Evolutionary conservation across 1,140 invertebrate genomes (phyloP).

Genomic region (Procambarus virginalis): DNA sequence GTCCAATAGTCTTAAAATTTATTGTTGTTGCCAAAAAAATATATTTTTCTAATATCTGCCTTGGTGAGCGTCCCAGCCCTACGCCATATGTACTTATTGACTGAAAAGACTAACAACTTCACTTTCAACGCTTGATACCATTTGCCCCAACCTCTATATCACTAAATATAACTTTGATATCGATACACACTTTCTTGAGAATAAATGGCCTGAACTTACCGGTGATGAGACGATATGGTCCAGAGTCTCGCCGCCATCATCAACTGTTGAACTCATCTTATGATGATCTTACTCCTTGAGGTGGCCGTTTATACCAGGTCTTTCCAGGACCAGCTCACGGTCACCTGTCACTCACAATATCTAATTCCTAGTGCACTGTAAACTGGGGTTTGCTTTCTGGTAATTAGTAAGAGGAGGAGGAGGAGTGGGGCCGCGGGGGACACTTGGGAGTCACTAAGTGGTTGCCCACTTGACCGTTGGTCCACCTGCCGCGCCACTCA

Average conservation of each 20-base stretch:
- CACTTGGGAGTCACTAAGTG: not conserved
- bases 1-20: not conserved
- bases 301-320: not conserved
- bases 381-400: too few relatives aligned
- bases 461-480: not conserved
- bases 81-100: too few relatives aligned
- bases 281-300: not conserved
- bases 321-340: not conserved
- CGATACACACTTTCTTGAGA: not conserved
- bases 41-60: slow-evolving; percentile 4
- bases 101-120: too few relatives aligned
- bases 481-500: not conserved
- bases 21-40: not conserved
- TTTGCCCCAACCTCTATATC: too few relatives aligned
- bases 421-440: too few relatives aligned
- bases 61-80: not conserved
- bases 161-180: too few relatives aligned
- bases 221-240: not conserved
- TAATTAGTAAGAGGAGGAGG: too few relatives aligned
- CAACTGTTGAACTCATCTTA: not conserved
- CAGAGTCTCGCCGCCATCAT: not conserved
- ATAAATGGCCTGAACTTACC: not conserved
- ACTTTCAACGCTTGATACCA: too few relatives aligned
- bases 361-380: too few relatives aligned
- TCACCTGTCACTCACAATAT: not conserved